Conservation (phyloP, 2,888 invertebrate genomes). For the Nomada ruficornis region DNA sequence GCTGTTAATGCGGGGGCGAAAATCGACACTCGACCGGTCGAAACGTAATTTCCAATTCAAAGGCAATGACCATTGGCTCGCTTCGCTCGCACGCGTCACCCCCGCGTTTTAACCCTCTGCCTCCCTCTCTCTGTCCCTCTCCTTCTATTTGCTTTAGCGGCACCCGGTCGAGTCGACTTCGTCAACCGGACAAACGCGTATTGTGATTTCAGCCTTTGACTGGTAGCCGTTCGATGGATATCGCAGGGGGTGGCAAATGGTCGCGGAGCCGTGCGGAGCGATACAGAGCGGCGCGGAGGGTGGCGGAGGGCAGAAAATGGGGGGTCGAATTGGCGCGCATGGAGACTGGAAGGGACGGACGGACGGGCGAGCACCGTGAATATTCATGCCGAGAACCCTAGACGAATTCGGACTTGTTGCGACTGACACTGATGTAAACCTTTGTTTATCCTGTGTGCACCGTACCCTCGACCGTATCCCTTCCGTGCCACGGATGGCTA, state of each 20-base stretch:
- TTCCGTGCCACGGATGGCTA: slow-evolving; percentile 30
- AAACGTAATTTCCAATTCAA: slow-evolving; percentile 84
- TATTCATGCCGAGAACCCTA: slow-evolving; percentile 79
- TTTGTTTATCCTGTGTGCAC: slow-evolving; percentile 80
- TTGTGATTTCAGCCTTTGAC: slow-evolving; percentile 84
- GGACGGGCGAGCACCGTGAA: slow-evolving; percentile 76
- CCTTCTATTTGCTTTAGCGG: slow-evolving; percentile 79
- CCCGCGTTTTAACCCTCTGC: slow-evolving; percentile 4
- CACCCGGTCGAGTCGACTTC: slow-evolving; percentile 73
- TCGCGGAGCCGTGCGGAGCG: slow-evolving; percentile 58
- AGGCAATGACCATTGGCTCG: slow-evolving; percentile 79
- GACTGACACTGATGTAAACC: slow-evolving; percentile 84
- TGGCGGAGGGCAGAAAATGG: slow-evolving; percentile 37
- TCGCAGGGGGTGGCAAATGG: slow-evolving; percentile 70
- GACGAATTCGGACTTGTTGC: slow-evolving; percentile 84
- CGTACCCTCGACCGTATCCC: slow-evolving; percentile 60
- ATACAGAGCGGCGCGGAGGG: slow-evolving; percentile 40
- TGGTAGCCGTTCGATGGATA: slow-evolving; percentile 76
- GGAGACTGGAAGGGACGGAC: slow-evolving; percentile 72
- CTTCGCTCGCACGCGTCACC: slow-evolving; percentile 28
- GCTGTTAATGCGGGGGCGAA: slow-evolving; percentile 60
- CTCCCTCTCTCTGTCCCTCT: slow-evolving; percentile 58
- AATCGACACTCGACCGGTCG: slow-evolving; percentile 80
- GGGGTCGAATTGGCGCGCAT: slow-evolving; percentile 41
- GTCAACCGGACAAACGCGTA: slow-evolving; percentile 84